phyloP scores from a whole-genome alignment of 2,797 vertebrate species.

The Borostomias antarcticus region DNA sequence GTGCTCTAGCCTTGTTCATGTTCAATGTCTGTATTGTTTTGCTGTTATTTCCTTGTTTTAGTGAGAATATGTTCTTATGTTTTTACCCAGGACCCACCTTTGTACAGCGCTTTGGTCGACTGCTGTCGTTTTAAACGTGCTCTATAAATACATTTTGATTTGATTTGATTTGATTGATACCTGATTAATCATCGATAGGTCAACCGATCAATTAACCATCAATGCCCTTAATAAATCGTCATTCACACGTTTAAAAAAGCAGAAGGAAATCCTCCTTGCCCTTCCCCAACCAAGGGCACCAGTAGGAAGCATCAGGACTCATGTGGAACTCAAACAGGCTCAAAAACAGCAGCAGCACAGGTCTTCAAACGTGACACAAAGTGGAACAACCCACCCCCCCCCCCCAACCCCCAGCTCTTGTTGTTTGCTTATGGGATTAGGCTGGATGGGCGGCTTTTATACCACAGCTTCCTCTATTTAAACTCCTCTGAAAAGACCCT shows the following conservation, averaged over 20 bases:
- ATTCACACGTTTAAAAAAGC: not conserved
- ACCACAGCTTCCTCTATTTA: constrained; percentile 59
- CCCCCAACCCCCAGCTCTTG: constrained; percentile 8
- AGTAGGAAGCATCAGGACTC: constrained; percentile 30
- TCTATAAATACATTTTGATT: no score
- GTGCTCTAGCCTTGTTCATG: not conserved
- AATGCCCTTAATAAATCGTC: not conserved
- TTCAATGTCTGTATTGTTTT: no score
- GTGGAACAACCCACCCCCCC: no score
- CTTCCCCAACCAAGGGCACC: not conserved
- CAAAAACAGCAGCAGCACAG: constrained; percentile 13
- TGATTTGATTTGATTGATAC: not conserved
- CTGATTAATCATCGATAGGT: constrained; percentile 10
- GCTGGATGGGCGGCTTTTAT: constrained; percentile 56
- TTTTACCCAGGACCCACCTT: no score
- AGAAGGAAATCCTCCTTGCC: constrained; percentile 5
- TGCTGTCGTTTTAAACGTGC: no score
- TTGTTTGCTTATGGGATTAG: constrained; percentile 66
- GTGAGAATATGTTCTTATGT: no score
- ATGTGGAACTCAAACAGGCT: constrained; percentile 27
- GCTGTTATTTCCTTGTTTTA: no score
- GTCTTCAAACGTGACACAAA: constrained; percentile 42
- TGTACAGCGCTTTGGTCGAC: no score
- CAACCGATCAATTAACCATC: not conserved
- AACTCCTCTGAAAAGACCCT: constrained; percentile 58